Evolutionary conservation across 2,797 vertebrate genomes (phyloP), one percentile per base, ranked within the genome.

Genomic region (Labeo calbasu): DNA sequence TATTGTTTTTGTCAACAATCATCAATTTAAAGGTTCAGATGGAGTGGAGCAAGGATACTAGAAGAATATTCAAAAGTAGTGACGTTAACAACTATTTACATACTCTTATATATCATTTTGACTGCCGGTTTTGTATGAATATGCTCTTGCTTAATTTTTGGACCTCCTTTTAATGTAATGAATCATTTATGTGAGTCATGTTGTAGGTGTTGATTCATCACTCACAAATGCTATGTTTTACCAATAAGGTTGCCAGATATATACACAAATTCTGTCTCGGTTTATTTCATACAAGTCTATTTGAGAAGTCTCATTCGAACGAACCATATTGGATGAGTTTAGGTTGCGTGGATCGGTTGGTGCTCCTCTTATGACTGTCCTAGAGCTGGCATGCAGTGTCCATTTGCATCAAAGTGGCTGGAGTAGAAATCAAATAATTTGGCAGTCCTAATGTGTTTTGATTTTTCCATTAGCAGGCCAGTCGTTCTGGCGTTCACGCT

Each of bases 391-490:
- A 53, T 48, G 21, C 82, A 77, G 84, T 88, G 85, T 82, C 91
- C 90, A 89, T 92, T 92, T 91, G 88, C 91, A 90, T 89, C 82
- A 76, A 86, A 87, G 72, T 88, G 86, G 89, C 88, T 78, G 86
- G 90, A 88, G 76, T 70, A 90, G 91, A 92, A 92, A 92, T 91
- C 87, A 87, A 92, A 93, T 92, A 82, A 88, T 92, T 92, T 92
- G 89, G 85, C 89, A 89, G 89, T 88, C 86, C 90, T 94, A 93
- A 94, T 94, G 91, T 91, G 91, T 92, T 94, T 94, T 93, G 93
- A 94, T 94, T 95, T 93, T 92, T 88, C 89, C 92, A 95, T 94
- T 94, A 94, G 91, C 87, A 89, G 85, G 86, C 90, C 82, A 92
- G 92, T 92, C 89, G 87, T 94, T 93, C 89, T 90, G 76, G 40